phyloP scores from a whole-genome alignment of 2,888 invertebrate species.

The Cephalotes varians region DNA sequence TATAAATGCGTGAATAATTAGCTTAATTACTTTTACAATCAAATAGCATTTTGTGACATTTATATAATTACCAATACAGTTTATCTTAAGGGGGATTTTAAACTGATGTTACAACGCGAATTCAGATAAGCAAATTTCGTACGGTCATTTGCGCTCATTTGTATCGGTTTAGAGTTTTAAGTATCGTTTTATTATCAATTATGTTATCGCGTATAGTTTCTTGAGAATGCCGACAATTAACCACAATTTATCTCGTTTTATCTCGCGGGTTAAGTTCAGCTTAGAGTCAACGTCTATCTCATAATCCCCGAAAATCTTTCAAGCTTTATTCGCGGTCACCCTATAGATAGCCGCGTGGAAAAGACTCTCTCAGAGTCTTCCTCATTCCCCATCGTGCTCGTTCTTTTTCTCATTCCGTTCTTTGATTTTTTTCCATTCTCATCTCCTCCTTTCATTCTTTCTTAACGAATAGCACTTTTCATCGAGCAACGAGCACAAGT shows the following conservation, averaged over 20 bases:
- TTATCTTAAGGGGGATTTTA: constrained; percentile 18
- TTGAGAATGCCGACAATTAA: constrained; percentile 36
- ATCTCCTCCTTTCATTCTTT: constrained; percentile 48
- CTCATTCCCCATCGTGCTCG: constrained; percentile 21
- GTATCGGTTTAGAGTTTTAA: background rate
- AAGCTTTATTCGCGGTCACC: constrained; percentile 56
- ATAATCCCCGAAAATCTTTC: constrained; percentile 55
- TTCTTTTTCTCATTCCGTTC: constrained; percentile 41
- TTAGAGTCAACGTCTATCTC: constrained; percentile 47
- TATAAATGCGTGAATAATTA: constrained; percentile 13
- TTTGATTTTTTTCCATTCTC: constrained; percentile 43
- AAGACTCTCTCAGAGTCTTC: constrained; percentile 44
- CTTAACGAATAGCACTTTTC: constrained; percentile 61
- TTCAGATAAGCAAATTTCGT: background rate
- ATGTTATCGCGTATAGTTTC: constrained; percentile 21
- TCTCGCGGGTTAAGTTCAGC: constrained; percentile 47
- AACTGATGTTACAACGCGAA: background rate
- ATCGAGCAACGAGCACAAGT: constrained; percentile 60
- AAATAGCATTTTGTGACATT: background rate
- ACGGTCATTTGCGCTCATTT: background rate
- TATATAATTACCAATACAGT: background rate
- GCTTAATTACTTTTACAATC: constrained; percentile 10
- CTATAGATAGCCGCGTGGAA: constrained; percentile 50
- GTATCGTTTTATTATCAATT: constrained; percentile 40
- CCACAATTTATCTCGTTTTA: constrained; percentile 44